Evolutionary conservation across 2,888 invertebrate species (phyloP), one percentile per base, ranked within the genome.

Genomic region (Mystacides longicornis): DNA sequence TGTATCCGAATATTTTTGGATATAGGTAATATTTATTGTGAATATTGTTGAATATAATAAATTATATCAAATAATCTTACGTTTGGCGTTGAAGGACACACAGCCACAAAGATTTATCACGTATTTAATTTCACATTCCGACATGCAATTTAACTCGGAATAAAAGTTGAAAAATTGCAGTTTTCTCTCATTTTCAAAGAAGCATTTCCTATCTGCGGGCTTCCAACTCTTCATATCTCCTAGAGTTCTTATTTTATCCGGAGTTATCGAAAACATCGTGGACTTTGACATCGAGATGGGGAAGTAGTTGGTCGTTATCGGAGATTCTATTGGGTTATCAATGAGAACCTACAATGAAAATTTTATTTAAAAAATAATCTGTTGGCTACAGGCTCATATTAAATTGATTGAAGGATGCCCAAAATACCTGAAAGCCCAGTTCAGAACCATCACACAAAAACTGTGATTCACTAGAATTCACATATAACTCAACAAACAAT

Each of bases 111-210:
- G 64, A 19, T 67, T 65, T 59, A 70, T 69, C 0, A 78, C 73
- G 59, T 75, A 74, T 47, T 68, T 69, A 1, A 79, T 71, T 63
- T 78, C 67, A 54, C 78, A 68, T 57, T 81, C 78, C 54, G 75
- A 69, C 59, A 78, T 74, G 60, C 81, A 81, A 57, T 80, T 80
- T 23, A 71, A 72, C 55, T 78, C 77, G 1, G 79, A 79, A 61
- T 81, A 81, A 23, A 73, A 75, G 57, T 70, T 67, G 48, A 71
- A 77, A 54, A 71, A 71, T 16, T 71, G 67, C 21, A 77, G 61
- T 20, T 65, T 66, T 51, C 69, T 69, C 58, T 77, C 77, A 23
- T 70, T 69, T 58, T 76, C 74, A 61, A 75, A 76, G 68, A 68
- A 74, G 62, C 77, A 77, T 51, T 74, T 73, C 14, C 77, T 65